Evolutionary conservation across 2,113 vertebrate genomes (phyloP), one percentile per base, ranked within the genome.

Genomic region (Pachypanchax playfairii): DNA sequence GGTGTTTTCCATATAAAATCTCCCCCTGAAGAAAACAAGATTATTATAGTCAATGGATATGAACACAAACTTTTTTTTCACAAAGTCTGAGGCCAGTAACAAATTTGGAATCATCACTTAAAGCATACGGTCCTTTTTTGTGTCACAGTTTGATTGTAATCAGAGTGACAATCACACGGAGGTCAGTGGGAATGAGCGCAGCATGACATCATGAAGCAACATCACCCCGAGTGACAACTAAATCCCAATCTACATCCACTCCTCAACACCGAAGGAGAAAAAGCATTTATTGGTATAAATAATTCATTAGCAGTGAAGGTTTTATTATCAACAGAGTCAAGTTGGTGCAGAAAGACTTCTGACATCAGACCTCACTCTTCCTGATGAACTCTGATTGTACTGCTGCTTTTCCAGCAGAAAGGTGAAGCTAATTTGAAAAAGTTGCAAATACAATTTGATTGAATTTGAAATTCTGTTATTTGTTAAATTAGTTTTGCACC

Each of bases 201-300:
- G 67, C 17, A 9, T 49, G 62, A 39, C n/a, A 21, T 49, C 49
- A 68, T 15, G 50, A 64, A 73, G 59, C 36, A 66, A 64, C 11
- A 17, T 41, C 46, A 53, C 63, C 55, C 50, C 49, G 42, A 39
- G 43, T 42, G 77, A 70, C 79, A 61, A 38, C 72, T 13, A 53
- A 62, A 14, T 36, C 41, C 50, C 74, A 25, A 79, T 82, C 53
- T 73, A 69, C 73, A 61, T 54, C 58, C 52, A 54, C 68, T 66
- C 48, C 61, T 38, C 68, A 70, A 82, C 80, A 78, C 77, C 57
- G 70, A 33, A 46, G 29, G 46, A 18, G 65, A 85, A 81, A 78
- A 69, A 50, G 51, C 53, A 66, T 77, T 76, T 79, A 75, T 63
- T 5, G 62, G 25, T 44, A 76, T 83, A 68, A 77, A 87, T 80